Evolutionary conservation across 2,113 vertebrate species (phyloP).

Genomic region (Ahaetulla prasina): DNA sequence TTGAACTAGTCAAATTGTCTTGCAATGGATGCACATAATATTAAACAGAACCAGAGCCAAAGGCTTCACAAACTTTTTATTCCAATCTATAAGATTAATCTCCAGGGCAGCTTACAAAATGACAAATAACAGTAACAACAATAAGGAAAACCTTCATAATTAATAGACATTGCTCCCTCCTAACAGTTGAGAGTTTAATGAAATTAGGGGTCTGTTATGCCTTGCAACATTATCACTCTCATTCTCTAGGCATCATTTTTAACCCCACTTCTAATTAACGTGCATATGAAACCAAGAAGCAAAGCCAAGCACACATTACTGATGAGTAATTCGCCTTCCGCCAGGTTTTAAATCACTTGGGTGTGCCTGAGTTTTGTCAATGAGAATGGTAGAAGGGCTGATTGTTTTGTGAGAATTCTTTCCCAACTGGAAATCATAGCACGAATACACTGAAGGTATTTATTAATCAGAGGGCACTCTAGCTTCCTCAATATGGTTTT

Average conservation of each 20-base stretch:
- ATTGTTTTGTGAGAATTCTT: background rate
- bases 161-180: background rate
- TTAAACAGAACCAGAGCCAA: constrained; percentile 30
- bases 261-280: background rate
- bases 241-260: background rate
- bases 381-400: background rate
- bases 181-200: background rate
- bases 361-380: background rate
- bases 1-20: constrained; percentile 47
- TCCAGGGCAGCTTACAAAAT: background rate
- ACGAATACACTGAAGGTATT: background rate
- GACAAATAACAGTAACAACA: background rate
- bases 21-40: constrained; percentile 33
- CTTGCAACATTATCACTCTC: background rate
- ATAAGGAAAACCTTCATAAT: background rate
- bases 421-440: background rate
- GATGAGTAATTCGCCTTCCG: background rate
- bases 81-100: background rate
- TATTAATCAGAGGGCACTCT: background rate
- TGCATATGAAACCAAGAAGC: background rate
- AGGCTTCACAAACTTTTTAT: constrained; percentile 31
- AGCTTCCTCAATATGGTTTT: background rate
- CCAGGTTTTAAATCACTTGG: background rate
- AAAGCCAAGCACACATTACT: background rate
- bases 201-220: background rate